Conservation (phyloP, 2,888 invertebrate species). For the Ganaspis brasiliensis region DNA sequence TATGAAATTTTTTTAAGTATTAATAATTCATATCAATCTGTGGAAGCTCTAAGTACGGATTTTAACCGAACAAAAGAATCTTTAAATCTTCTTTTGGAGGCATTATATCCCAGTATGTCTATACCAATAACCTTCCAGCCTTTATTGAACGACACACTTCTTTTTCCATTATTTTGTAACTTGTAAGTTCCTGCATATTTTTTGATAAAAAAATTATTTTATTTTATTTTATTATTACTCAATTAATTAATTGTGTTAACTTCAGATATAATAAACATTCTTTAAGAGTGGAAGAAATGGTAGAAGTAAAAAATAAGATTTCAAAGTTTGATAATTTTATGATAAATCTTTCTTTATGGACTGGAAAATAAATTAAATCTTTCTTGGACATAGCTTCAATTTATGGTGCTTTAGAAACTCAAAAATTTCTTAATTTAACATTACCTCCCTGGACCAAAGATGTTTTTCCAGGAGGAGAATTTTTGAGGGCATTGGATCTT, state of each 20-base stretch:
- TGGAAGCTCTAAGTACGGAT: constrained; percentile 84
- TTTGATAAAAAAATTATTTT: too few relatives aligned
- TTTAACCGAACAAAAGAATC: constrained; percentile 89
- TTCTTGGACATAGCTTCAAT: not conserved
- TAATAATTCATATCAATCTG: constrained; percentile 77
- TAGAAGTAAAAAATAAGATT: not conserved
- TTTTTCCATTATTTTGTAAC: constrained; percentile 5
- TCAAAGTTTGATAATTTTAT: not conserved
- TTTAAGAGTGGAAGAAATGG: not conserved
- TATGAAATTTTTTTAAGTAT: constrained; percentile 81
- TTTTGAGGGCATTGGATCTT: constrained; percentile 82
- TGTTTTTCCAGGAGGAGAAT: constrained; percentile 81
- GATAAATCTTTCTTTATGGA: not conserved
- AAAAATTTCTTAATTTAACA: constrained; percentile 82
- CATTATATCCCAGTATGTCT: constrained; percentile 84
- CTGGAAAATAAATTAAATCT: constrained; percentile 6
- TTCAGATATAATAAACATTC: not conserved
- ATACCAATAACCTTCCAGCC: constrained; percentile 75
- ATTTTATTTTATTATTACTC: too few relatives aligned
- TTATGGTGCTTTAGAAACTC: constrained; percentile 41
- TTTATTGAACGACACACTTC: not conserved
- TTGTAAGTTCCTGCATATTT: not conserved
- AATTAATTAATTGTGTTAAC: constrained; percentile 83
- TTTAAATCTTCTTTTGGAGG: constrained; percentile 85
- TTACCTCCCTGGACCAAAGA: constrained; percentile 83